Evolutionary conservation across 2,888 invertebrate genomes (phyloP), one percentile per base, ranked within the genome.

Genomic region (Sinohyriopsis cumingii): DNA sequence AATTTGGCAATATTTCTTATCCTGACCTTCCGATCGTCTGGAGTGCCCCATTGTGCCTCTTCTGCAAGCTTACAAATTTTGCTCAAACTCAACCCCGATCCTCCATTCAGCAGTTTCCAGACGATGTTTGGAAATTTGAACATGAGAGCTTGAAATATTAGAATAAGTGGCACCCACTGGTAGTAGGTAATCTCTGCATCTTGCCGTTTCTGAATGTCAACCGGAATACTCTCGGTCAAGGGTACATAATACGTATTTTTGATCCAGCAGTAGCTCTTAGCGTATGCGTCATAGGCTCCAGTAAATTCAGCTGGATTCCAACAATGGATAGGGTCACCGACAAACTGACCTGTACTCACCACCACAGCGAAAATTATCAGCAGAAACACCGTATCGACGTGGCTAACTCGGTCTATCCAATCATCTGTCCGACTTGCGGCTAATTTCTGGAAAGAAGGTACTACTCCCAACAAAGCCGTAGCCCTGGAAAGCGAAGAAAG

Each of bases 181-280:
- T 87, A 87, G 77, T 87, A 87, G 5, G 86, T 85, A 53, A 87
- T 72, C 73, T 87, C 85, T 9, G 81, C 82, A n/a, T 83, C 81
- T 72, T 84, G 84, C 55, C 87, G 60, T 67, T 80, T 79, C 45
- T 73, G 69, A 28, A 83, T 79, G 57, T 85, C 84, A 1, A 83
- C 74, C 0, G 87, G 87, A 54, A 87, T 87, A 18, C 82, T 76
- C 54, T 84, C 83, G 63, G 82, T 81, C 84, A 87, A 82, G 7
- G 87, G 85, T 56, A 87, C 82, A 73, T 82, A 87, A 71, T 87
- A 87, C 63, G 87, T 87, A 73, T 87, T 87, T 66, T 84, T 84
- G 54, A 87, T 85, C 87, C 87, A 87, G 82, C 87, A 87, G 74
- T 83, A 81, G 69, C 80, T 82, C 62, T 85, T 85, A 45, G 87